Conservation (phyloP, 2,888 invertebrate species). For the Steinernema scapterisci region DNA sequence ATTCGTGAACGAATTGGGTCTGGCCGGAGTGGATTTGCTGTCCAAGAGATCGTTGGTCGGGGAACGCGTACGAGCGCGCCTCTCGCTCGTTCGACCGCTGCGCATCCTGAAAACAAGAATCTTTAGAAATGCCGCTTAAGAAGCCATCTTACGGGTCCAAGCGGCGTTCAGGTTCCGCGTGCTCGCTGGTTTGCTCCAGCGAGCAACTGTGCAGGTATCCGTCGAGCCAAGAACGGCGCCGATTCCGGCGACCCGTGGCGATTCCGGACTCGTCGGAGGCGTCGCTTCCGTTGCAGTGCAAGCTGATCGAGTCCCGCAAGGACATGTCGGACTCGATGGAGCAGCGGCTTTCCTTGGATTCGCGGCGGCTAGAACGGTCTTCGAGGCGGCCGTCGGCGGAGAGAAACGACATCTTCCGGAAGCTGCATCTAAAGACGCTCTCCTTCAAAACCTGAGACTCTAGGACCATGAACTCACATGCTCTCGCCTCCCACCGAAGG, state of each 20-base stretch:
- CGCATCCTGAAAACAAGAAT: not conserved
- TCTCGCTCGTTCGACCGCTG: constrained; percentile 41
- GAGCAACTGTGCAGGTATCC: constrained; percentile 50
- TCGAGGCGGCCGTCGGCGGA: constrained; percentile 66
- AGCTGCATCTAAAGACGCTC: constrained; percentile 20
- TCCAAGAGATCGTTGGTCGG: constrained; percentile 48
- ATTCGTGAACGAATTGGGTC: constrained; percentile 65
- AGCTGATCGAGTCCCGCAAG: constrained; percentile 49
- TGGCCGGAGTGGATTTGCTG: constrained; percentile 44
- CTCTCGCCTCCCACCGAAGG: constrained; percentile 23
- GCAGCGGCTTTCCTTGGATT: constrained; percentile 60
- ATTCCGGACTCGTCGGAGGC: constrained; percentile 48
- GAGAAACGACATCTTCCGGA: constrained; percentile 65
- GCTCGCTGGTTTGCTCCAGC: constrained; percentile 40
- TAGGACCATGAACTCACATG: constrained; percentile 16
- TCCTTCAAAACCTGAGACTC: not conserved
- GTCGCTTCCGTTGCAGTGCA: constrained; percentile 48
- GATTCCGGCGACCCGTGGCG: constrained; percentile 41
- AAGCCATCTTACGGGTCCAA: not conserved
- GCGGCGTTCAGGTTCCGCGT: not conserved
- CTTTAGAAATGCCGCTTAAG: not conserved
- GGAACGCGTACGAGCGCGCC: constrained; percentile 58
- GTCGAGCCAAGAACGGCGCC: constrained; percentile 65
- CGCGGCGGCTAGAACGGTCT: constrained; percentile 53
- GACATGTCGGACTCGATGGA: constrained; percentile 63